A percentile compares a stretch with the other conserved stretches of the same genome.
Conservation (phyloP, 2,888 invertebrate genomes). For the Cerceris ruficornis region DNA sequence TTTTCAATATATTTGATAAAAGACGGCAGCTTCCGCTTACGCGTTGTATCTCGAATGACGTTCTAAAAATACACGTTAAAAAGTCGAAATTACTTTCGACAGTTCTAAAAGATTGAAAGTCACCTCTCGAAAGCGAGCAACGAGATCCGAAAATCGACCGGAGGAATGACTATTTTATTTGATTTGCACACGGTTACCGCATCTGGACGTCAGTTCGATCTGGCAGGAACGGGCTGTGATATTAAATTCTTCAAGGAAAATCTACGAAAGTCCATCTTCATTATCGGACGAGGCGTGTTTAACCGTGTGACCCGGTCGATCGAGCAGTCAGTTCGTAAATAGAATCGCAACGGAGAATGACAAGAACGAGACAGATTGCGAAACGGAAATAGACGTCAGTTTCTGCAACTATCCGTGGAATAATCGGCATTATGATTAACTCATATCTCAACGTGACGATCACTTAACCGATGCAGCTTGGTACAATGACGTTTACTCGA, state of each 20-base stretch:
- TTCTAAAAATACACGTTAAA: too few species aligned
- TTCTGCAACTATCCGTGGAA: constrained; percentile 46
- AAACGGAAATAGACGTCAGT: constrained; percentile 66
- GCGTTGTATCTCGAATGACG: too few species aligned
- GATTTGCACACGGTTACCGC: not conserved
- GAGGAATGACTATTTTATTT: not conserved
- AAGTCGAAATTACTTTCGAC: too few species aligned
- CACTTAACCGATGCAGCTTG: constrained; percentile 27
- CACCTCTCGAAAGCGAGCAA: too few species aligned
- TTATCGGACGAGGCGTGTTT: constrained; percentile 72
- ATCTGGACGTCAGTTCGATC: not conserved
- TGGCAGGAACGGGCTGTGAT: constrained; percentile 38
- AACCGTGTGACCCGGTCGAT: constrained; percentile 75
- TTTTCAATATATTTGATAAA: too few species aligned
- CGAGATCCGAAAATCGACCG: not conserved
- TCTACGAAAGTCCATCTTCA: constrained; percentile 75
- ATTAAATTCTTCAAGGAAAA: constrained; percentile 71
- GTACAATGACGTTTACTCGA: constrained; percentile 41
- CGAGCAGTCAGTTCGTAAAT: constrained; percentile 70
- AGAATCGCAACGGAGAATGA: constrained; percentile 66
- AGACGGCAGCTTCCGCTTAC: too few species aligned
- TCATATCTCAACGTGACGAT: constrained; percentile 41
- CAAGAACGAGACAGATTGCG: constrained; percentile 59
- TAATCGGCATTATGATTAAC: constrained; percentile 58
- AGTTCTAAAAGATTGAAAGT: too few species aligned